phyloP scores from a whole-genome alignment of 2,797 vertebrate species.

The Oophaga sylvatica region DNA sequence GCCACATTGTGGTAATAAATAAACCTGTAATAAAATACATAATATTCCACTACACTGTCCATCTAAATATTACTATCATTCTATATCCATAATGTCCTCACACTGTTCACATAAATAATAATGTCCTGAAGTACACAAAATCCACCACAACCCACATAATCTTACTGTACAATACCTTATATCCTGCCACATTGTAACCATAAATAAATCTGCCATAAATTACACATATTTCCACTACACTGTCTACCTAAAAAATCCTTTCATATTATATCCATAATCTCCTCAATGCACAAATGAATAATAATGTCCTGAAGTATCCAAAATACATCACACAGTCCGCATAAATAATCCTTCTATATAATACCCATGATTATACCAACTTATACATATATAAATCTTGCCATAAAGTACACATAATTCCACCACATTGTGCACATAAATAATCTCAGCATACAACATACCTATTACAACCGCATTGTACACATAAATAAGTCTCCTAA shows the following conservation, averaged over 20 bases:
- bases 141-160: background rate
- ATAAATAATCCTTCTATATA: background rate
- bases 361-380: background rate
- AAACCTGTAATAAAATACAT: no score
- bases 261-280: no score
- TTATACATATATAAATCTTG: background rate
- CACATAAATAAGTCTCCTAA: no score
- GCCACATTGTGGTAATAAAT: no score
- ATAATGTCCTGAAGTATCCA: no score
- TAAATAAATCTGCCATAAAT: background rate
- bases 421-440: no score
- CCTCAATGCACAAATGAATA: no score
- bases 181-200: background rate
- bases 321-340: background rate
- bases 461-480: no score
- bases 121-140: background rate
- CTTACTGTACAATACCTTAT: background rate
- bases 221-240: background rate
- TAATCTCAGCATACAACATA: no score
- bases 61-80: background rate
- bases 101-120: background rate
- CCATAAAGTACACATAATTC: background rate
- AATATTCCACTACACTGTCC: no score
- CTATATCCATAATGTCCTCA: background rate
- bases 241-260: no score